phyloP scores from a whole-genome alignment of 2,888 invertebrate genomes.

The Lucinisca nassula region DNA sequence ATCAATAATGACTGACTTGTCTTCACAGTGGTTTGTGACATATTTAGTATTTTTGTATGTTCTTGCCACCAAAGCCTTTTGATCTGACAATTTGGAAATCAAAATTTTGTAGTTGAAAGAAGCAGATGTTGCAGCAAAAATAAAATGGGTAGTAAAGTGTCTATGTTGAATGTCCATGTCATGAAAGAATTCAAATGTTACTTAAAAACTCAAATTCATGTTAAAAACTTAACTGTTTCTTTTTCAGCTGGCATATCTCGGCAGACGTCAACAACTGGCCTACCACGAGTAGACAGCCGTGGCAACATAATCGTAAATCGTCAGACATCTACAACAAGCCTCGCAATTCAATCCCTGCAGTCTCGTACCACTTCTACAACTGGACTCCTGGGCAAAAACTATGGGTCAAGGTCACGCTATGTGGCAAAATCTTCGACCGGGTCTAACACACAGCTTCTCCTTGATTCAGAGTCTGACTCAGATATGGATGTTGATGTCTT shows the following conservation, averaged over 20 bases:
- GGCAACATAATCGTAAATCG: neutral
- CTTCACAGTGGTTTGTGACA: too few relatives aligned
- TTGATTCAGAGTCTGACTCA: neutral
- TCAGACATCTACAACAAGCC: neutral
- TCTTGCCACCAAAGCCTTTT: too few relatives aligned
- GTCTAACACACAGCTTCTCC: neutral
- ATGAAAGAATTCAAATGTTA: too few relatives aligned
- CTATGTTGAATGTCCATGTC: too few relatives aligned
- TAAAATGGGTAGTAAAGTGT: too few relatives aligned
- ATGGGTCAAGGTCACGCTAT: neutral
- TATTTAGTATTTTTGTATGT: too few relatives aligned
- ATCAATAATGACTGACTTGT: too few relatives aligned
- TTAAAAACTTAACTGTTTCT: too few relatives aligned
- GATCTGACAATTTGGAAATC: too few relatives aligned
- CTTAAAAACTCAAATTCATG: too few relatives aligned
- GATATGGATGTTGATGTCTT: neutral
- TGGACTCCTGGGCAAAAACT: constrained; percentile 1
- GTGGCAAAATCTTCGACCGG: neutral
- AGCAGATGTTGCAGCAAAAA: too few relatives aligned
- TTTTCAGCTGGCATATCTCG: constrained; percentile 41
- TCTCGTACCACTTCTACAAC: constrained; percentile 49
- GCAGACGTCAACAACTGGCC: constrained; percentile 57
- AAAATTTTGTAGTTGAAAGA: too few relatives aligned
- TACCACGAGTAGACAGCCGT: neutral
- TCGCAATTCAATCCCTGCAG: neutral